phyloP scores from a whole-genome alignment of 2,113 vertebrate species.

The Merops nubicus region DNA sequence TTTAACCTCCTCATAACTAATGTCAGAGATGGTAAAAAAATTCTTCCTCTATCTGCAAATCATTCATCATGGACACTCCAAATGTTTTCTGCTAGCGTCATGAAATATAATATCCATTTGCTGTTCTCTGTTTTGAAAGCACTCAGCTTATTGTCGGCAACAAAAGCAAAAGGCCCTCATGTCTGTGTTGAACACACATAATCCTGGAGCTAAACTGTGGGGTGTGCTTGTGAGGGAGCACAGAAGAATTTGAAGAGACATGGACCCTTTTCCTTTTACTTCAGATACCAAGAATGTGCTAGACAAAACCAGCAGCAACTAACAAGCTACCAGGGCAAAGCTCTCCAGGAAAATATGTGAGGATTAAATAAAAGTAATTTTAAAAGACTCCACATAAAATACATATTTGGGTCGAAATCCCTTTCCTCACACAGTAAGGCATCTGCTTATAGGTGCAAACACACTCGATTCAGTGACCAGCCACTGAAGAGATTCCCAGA shows the following conservation, averaged over 20 bases:
- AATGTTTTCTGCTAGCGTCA: neutral
- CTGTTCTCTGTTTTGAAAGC: neutral
- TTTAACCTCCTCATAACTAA: neutral
- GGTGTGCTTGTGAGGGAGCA: slow-evolving; percentile 7
- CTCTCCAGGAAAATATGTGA: slow-evolving; percentile 64
- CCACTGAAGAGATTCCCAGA: slow-evolving; percentile 80
- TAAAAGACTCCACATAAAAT: slow-evolving; percentile 68
- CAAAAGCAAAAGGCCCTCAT: neutral
- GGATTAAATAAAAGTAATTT: slow-evolving; percentile 60
- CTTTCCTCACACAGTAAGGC: slow-evolving; percentile 61
- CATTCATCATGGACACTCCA: neutral
- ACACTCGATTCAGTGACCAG: slow-evolving; percentile 70
- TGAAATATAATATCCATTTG: neutral
- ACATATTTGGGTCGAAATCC: slow-evolving; percentile 68
- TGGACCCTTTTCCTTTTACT: neutral
- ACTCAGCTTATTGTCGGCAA: neutral
- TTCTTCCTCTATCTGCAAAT: neutral
- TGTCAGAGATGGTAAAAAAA: neutral
- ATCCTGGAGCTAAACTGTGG: neutral
- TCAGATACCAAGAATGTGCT: slow-evolving; percentile 56
- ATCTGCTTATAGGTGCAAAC: slow-evolving; percentile 61
- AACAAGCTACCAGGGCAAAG: slow-evolving; percentile 43
- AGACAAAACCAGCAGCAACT: slow-evolving; percentile 56
- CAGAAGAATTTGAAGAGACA: neutral
- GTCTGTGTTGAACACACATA: neutral